These are phyloP conservation scores for Haliclystus octoradiatus DNA, from an alignment of 30 jellyfish, hydroid and myxozoan genomes.

Conservation along the genomic window DNA sequence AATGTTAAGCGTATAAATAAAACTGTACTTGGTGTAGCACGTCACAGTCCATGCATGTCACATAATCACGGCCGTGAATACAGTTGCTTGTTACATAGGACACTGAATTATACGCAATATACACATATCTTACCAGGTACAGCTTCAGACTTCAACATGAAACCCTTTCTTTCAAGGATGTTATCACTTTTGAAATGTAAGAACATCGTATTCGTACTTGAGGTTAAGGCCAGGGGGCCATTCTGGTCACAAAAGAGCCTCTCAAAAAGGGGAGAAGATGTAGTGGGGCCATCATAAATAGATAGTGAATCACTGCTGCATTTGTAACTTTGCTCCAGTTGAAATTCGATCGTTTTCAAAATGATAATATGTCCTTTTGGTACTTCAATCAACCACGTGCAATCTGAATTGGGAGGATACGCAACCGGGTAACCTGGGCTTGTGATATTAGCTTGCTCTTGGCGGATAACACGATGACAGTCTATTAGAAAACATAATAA, in stretches of 20 bases:
- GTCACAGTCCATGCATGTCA: too few species aligned
- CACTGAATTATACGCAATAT: too few species aligned
- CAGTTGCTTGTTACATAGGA: too few species aligned
- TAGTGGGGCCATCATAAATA: conserved; percentile 72
- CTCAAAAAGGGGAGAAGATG: conserved; percentile 30
- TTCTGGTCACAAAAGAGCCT: conserved; percentile 58
- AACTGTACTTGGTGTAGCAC: too few species aligned
- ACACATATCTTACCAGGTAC: conserved; percentile 58
- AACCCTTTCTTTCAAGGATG: conserved; percentile 27
- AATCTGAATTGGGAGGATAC: conserved; percentile 45
- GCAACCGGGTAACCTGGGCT: conserved; percentile 63
- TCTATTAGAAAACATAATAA: conserved; percentile 15
- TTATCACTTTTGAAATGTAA: conserved; percentile 54
- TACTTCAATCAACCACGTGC: conserved; percentile 72
- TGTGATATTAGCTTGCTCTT: conserved; percentile 25
- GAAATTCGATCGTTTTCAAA: conserved; percentile 26
- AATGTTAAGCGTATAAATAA: too few species aligned
- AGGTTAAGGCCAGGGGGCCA: conserved; percentile 35
- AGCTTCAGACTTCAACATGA: conserved; percentile 38
- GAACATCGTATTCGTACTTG: conserved; percentile 39
- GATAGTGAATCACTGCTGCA: conserved; percentile 59
- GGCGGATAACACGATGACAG: conserved; percentile 25
- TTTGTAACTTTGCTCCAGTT: conserved; percentile 42
- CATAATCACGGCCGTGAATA: too few species aligned
- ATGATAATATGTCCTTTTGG: conserved; percentile 46